Evolutionary conservation across 92 coral and sea anemone species (phyloP), one percentile per base, ranked within the genome.

Genomic region (Montipora capitata): DNA sequence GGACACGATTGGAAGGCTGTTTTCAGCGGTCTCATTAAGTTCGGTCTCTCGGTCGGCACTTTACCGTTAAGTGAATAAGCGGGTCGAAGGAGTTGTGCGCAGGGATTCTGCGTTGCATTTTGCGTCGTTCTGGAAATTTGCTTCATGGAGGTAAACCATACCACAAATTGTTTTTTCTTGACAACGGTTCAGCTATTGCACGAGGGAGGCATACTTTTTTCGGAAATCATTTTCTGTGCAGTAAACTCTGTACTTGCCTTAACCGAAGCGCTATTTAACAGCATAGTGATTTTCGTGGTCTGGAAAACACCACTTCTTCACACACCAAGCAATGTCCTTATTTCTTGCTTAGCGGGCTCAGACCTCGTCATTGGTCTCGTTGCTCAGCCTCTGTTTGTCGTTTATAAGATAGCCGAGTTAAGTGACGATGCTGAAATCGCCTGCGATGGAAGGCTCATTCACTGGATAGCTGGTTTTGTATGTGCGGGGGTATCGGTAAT

Each of bases 271-370:
- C 12, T 68, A 27, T 76, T 77, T 16, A 88, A 88, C 72, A 52
- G 40, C 20, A 41, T 88, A 16, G 89, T 88, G 3, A 35, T 82
- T 18, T 12, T 67, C 1, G 79, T 71, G 0, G 75, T 88, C 7
- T 88, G 83, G 92, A 88, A 88, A 63, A 82, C 81, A 5, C 77
- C 76, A 5, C 44, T 16, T 39, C 92, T 88, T 8, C 89, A 82
- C 59, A 52, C 88, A 2, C 84, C 92, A 11, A 75, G 83, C 13
- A 88, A 88, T 52, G 38, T 88, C 12, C 86, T 88, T 49, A 82
- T 88, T 7, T 82, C 88, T 72, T 82, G 92, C 52, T 72, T 88
- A 11, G 92, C 92, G 3, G 77, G 81, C 42, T 81, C 92, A 4
- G 92, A 88, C 52, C 40, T 88, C 16, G 64, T 88, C 14, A 83